Evolutionary conservation across 2,113 vertebrate genomes (phyloP).

Genomic region (Tursiops truncatus): DNA sequence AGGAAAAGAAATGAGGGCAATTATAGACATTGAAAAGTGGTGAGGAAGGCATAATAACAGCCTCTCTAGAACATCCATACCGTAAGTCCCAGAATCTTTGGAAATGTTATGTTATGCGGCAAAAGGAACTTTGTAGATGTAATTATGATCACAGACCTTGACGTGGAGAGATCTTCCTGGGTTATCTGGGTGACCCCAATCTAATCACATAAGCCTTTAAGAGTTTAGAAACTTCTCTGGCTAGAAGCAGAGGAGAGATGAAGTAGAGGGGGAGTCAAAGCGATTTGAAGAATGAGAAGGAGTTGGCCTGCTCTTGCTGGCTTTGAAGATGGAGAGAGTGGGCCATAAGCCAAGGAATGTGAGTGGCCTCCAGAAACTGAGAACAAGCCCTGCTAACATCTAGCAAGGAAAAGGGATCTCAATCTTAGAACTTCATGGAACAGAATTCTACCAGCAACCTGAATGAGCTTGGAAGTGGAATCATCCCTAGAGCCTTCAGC

Average conservation of each 20-base stretch:
- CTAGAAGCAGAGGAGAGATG: neutral
- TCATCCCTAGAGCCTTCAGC: neutral
- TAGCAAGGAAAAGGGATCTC: neutral
- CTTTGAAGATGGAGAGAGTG: neutral
- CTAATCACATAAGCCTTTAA: neutral
- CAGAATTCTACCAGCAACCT: neutral
- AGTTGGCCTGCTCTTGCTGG: neutral
- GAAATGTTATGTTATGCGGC: neutral
- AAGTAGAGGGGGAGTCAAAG: neutral
- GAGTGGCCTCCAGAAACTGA: neutral
- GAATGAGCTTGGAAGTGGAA: neutral
- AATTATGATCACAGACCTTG: neutral
- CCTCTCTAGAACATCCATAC: neutral
- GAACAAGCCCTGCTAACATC: neutral
- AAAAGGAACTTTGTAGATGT: neutral
- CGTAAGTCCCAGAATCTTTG: neutral
- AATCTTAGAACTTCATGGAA: neutral
- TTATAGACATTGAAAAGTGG: neutral
- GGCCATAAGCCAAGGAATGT: neutral
- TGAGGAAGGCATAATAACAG: neutral
- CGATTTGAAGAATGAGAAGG: neutral
- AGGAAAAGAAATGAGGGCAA: neutral
- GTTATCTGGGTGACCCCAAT: neutral
- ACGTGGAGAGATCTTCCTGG: neutral
- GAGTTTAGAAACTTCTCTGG: neutral